phyloP scores from a whole-genome alignment of 2,888 invertebrate species.

The Latrodectus hesperus region DNA sequence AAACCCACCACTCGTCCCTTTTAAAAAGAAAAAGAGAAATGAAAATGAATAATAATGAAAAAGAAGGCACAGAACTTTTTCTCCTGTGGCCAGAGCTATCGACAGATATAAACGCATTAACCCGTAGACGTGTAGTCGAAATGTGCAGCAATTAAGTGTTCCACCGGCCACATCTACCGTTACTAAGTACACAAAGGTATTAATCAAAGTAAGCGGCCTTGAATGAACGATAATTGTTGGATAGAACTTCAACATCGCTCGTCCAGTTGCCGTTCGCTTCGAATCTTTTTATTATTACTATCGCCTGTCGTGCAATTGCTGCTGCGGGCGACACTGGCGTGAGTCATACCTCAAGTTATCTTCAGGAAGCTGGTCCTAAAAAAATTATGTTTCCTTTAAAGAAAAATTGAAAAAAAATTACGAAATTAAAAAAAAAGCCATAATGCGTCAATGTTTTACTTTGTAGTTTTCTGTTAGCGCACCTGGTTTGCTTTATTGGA shows the following conservation, averaged over 20 bases:
- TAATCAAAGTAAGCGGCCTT: constrained; percentile 61
- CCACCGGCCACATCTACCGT: constrained; percentile 30
- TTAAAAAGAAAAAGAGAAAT: neutral
- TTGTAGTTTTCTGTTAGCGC: too few relatives aligned
- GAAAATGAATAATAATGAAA: too few relatives aligned
- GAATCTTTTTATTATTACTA: neutral
- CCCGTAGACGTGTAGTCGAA: constrained; percentile 18
- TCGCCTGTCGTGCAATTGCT: neutral
- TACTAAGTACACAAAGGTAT: constrained; percentile 31
- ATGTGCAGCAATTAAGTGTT: constrained; percentile 35
- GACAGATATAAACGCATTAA: constrained; percentile 26
- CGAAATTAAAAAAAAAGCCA: too few relatives aligned
- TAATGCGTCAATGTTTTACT: too few relatives aligned
- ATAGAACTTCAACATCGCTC: constrained; percentile 7
- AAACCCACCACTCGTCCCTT: neutral
- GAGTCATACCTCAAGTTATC: neutral
- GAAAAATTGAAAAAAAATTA: too few relatives aligned
- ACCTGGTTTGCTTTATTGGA: too few relatives aligned
- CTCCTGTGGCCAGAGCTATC: neutral
- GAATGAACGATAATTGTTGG: constrained; percentile 53
- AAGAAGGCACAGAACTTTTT: neutral
- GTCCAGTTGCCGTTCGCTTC: neutral
- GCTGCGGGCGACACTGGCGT: neutral
- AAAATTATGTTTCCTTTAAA: too few relatives aligned
- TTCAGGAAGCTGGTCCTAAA: too few relatives aligned